A percentile compares a stretch with the other conserved stretches of the same genome.
Conservation (phyloP, 2,888 invertebrate species). For the Willowsia nigromaculata region DNA sequence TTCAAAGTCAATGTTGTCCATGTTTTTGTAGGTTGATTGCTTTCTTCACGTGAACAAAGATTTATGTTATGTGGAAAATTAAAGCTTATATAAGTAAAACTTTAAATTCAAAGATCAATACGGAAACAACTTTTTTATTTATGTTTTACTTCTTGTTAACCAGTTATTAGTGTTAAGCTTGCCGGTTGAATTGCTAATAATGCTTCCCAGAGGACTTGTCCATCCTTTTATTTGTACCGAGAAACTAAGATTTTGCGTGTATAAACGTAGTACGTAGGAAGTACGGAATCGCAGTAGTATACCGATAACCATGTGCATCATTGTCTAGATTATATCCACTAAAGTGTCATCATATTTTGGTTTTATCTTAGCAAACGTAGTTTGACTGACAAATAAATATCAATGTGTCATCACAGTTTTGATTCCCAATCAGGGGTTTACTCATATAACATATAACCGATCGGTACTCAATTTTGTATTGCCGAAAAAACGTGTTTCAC, state of each 20-base stretch:
- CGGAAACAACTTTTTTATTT: not conserved
- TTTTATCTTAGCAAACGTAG: no score
- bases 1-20: constrained; percentile 53
- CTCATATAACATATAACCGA: no score
- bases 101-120: no score
- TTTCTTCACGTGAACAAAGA: not conserved
- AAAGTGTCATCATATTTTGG: no score
- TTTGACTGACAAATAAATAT: no score
- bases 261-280: not conserved
- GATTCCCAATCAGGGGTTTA: no score
- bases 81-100: not conserved
- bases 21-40: not conserved
- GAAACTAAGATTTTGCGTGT: not conserved
- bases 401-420: no score
- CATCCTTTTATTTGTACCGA: not conserved
- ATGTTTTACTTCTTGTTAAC: not conserved
- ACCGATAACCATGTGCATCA: no score
- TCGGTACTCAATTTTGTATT: no score
- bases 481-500: no score
- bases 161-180: not conserved
- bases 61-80: not conserved
- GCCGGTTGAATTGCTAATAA: not conserved
- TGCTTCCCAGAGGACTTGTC: not conserved
- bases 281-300: not conserved
- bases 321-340: no score